Evolutionary conservation across 2,797 vertebrate species (phyloP).

Genomic region (Potorous gilbertii): DNA sequence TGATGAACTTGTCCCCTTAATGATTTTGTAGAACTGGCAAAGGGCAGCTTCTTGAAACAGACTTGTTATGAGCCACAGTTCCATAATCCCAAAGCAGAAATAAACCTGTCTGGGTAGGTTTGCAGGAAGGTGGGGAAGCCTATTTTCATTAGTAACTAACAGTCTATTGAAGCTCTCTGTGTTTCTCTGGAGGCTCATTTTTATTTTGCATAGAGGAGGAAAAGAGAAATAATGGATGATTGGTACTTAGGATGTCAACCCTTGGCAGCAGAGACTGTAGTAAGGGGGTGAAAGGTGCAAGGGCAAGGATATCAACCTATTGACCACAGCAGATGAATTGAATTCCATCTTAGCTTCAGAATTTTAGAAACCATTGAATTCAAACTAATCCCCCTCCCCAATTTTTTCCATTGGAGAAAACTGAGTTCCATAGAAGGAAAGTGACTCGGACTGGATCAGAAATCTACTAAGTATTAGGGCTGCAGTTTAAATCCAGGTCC

Average conservation of each 20-base stretch:
- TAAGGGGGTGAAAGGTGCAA: background rate
- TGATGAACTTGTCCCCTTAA: background rate
- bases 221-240: background rate
- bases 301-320: background rate
- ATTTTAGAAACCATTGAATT: background rate
- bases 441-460: background rate
- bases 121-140: background rate
- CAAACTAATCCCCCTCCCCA: background rate
- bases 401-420: background rate
- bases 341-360: background rate
- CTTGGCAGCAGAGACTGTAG: background rate
- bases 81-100: slow-evolving; percentile 18
- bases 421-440: background rate
- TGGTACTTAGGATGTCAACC: background rate
- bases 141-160: background rate
- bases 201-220: background rate
- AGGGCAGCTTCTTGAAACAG: slow-evolving; percentile 37
- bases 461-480: background rate
- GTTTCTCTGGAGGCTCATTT: background rate
- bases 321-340: background rate
- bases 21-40: slow-evolving; percentile 39
- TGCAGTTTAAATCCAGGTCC: background rate
- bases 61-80: fast-evolving
- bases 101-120: background rate
- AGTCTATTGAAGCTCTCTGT: background rate